Conservation (phyloP, 2,888 invertebrate genomes). For the Xylocampa areola region DNA sequence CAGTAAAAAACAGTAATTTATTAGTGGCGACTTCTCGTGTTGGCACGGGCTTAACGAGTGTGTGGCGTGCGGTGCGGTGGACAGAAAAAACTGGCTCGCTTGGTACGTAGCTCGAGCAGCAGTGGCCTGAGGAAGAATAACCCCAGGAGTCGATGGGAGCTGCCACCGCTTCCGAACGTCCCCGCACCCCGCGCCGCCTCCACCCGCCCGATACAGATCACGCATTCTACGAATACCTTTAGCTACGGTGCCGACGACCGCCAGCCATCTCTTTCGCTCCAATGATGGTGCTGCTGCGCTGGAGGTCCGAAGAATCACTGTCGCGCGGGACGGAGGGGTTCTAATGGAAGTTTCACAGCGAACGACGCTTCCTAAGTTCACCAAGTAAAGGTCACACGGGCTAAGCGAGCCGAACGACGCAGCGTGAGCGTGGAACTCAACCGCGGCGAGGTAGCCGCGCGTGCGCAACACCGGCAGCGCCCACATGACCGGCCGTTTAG, state of each 20-base stretch:
- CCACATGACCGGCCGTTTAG: conserved; percentile 87
- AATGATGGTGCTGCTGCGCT: conserved; percentile 76
- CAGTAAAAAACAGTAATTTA: conserved; percentile 90
- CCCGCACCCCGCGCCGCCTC: conserved; percentile 79
- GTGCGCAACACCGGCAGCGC: conserved; percentile 90
- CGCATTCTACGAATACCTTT: conserved; percentile 90
- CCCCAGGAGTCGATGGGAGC: conserved; percentile 90
- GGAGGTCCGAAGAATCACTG: conserved; percentile 74
- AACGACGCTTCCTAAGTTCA: conserved; percentile 89
- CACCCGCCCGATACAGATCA: conserved; percentile 89
- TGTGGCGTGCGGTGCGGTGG: conserved; percentile 90
- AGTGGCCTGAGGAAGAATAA: conserved; percentile 91
- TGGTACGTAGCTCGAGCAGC: conserved; percentile 88
- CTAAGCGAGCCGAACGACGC: conserved; percentile 86
- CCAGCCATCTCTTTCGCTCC: conserved; percentile 86
- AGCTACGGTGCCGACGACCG: conserved; percentile 82
- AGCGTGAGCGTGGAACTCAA: conserved; percentile 86
- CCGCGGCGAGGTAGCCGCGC: conserved; percentile 86
- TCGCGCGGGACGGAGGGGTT: conserved; percentile 83
- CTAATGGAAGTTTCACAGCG: conserved; percentile 87
- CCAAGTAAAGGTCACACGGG: conserved; percentile 88
- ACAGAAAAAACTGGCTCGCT: conserved; percentile 91
- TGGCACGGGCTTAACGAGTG: conserved; percentile 91
- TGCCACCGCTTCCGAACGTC: conserved; percentile 90
- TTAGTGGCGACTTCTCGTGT: conserved; percentile 91